A percentile compares a stretch with the other conserved stretches of the same genome.
phyloP scores from a whole-genome alignment of 35 echinoderm and acorn worm genomes.

The Holothuria glaberrima region DNA sequence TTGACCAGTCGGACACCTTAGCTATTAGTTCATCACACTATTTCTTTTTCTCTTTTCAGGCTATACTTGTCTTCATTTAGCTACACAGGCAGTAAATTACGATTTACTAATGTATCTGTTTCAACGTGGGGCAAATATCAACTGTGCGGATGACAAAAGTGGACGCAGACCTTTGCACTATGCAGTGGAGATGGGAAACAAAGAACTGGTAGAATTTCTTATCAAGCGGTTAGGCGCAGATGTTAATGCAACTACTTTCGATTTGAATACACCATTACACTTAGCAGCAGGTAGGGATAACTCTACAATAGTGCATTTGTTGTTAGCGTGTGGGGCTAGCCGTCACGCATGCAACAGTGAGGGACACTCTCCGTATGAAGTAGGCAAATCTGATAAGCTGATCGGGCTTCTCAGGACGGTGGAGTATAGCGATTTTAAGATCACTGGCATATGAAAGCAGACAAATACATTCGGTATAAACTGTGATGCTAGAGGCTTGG shows the following conservation, averaged over 20 bases:
- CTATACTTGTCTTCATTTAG: constrained; percentile 86
- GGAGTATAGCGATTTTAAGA: constrained; percentile 37
- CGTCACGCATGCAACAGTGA: constrained; percentile 75
- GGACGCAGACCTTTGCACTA: constrained; percentile 84
- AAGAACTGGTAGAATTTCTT: constrained; percentile 68
- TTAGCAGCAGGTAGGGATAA: constrained; percentile 76
- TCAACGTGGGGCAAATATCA: constrained; percentile 71
- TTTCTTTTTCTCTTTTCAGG: constrained; percentile 64
- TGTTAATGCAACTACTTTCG: constrained; percentile 85
- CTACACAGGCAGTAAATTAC: constrained; percentile 46
- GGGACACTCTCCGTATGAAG: constrained; percentile 61
- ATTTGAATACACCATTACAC: constrained; percentile 89
- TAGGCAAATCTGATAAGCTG: constrained; percentile 48
- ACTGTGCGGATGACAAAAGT: constrained; percentile 89
- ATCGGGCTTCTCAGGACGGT: background rate
- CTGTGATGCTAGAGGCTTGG: too few relatives aligned
- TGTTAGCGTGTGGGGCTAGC: constrained; percentile 71
- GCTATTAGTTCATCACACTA: background rate
- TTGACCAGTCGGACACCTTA: too few relatives aligned
- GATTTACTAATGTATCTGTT: constrained; percentile 68
- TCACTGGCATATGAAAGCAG: constrained; percentile 13
- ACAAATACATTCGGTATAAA: background rate
- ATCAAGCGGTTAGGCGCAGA: constrained; percentile 59
- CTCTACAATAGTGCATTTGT: constrained; percentile 43
- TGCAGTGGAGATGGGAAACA: constrained; percentile 75